phyloP scores from a whole-genome alignment of 2,113 vertebrate species.

The Xiphophorus hellerii region DNA sequence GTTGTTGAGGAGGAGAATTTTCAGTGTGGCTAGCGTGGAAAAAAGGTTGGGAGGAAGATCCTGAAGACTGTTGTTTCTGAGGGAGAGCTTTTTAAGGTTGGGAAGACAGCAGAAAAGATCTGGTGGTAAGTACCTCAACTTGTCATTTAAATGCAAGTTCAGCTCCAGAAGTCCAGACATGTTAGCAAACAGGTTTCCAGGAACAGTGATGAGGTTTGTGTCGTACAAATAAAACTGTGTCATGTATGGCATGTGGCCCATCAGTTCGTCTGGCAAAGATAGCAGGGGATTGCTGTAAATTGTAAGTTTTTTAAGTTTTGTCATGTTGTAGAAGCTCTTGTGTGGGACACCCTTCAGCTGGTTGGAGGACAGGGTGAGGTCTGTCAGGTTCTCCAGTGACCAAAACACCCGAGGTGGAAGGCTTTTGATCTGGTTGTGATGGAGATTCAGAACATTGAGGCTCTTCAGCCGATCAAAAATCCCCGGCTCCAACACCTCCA shows the following conservation, averaged over 20 bases:
- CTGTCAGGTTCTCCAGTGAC: conserved; percentile 74
- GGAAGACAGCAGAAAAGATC: conserved; percentile 82
- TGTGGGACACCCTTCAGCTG: conserved; percentile 77
- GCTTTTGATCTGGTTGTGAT: conserved; percentile 79
- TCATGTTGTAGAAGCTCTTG: conserved; percentile 83
- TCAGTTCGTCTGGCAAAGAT: conserved; percentile 83
- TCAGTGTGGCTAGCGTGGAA: conserved; percentile 72
- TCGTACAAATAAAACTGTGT: conserved; percentile 80
- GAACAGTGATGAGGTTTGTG: conserved; percentile 85
- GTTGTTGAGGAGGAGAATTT: conserved; percentile 72
- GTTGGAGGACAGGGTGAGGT: conserved; percentile 82
- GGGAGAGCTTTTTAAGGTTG: conserved; percentile 79
- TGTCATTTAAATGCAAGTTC: conserved; percentile 77
- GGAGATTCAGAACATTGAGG: conserved; percentile 80
- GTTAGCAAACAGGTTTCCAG: conserved; percentile 85
- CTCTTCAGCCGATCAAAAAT: conserved; percentile 77
- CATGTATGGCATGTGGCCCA: conserved; percentile 85
- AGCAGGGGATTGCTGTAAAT: conserved; percentile 85
- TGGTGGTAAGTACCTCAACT: conserved; percentile 79
- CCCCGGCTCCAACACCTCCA: conserved; percentile 77
- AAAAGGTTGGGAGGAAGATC: conserved; percentile 81
- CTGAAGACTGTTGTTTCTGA: conserved; percentile 78
- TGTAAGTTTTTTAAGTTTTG: conserved; percentile 77
- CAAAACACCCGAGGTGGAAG: conserved; percentile 82
- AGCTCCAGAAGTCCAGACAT: conserved; percentile 83